phyloP scores from a whole-genome alignment of 2,797 vertebrate species.

The Xerus rutilus region DNA sequence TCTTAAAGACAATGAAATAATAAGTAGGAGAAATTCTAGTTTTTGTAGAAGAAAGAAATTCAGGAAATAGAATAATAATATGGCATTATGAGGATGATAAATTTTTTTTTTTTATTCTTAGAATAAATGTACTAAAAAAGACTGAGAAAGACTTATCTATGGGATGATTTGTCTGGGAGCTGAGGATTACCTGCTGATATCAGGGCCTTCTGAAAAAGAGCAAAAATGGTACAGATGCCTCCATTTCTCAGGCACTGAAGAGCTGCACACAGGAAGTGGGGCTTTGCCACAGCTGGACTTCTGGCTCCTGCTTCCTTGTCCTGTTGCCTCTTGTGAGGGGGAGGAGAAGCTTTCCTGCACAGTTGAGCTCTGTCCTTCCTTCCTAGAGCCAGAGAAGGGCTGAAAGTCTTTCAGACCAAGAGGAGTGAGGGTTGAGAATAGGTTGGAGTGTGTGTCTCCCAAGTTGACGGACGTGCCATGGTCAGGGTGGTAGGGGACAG shows the following conservation, averaged over 20 bases:
- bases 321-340: neutral
- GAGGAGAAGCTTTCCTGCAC: neutral
- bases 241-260: neutral
- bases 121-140: constrained; percentile 28
- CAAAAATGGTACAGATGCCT: neutral
- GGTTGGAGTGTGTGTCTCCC: neutral
- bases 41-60: constrained; percentile 33
- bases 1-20: constrained; percentile 41
- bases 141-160: neutral
- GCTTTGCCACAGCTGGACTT: neutral
- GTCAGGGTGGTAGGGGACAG: neutral
- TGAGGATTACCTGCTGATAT: neutral
- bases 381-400: neutral
- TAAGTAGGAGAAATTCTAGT: constrained; percentile 23
- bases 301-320: neutral
- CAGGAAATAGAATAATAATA: neutral
- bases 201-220: constrained; percentile 18
- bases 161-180: neutral
- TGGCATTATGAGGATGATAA: neutral
- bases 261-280: neutral
- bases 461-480: rapidly evolving
- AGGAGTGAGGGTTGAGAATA: too few species aligned
- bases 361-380: neutral
- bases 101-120: neutral
- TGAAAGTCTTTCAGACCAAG: neutral